Conservation (phyloP, 2,888 invertebrate genomes). For the Mesoligia furuncula region DNA sequence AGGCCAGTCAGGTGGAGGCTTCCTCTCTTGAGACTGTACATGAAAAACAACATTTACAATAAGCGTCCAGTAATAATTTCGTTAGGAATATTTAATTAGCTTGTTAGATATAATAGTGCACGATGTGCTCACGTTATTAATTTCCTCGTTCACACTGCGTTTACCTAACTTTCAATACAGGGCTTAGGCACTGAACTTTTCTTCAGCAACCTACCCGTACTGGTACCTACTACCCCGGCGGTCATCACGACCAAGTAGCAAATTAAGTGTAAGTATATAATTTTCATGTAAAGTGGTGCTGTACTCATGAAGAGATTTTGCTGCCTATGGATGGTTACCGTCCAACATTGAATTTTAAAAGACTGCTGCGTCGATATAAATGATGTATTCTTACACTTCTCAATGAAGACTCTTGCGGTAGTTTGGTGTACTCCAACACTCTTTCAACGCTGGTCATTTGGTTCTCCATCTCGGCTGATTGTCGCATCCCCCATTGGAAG, state of each 20-base stretch:
- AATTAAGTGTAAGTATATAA: neutral
- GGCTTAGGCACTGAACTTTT: neutral
- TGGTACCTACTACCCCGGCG: neutral
- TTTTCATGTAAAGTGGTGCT: neutral
- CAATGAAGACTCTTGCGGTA: conserved; percentile 89
- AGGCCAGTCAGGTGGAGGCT: conserved; percentile 89
- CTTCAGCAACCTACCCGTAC: no score
- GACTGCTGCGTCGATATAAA: neutral
- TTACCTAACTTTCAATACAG: neutral
- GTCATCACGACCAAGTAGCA: neutral
- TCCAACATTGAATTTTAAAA: neutral
- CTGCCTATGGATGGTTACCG: neutral
- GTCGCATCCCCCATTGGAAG: conserved; percentile 95
- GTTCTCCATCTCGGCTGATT: conserved; percentile 96
- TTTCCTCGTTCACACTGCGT: neutral
- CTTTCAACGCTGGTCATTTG: conserved; percentile 96
- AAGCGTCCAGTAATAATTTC: neutral
- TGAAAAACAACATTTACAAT: neutral
- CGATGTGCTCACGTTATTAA: neutral
- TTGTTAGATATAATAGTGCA: neutral
- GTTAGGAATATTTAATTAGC: neutral
- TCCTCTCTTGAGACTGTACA: conserved; percentile 73
- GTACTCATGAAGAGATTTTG: neutral
- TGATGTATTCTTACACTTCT: conserved; percentile 71
- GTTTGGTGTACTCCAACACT: conserved; percentile 92